phyloP scores from a whole-genome alignment of 2,113 vertebrate species.

The Alces alces region DNA sequence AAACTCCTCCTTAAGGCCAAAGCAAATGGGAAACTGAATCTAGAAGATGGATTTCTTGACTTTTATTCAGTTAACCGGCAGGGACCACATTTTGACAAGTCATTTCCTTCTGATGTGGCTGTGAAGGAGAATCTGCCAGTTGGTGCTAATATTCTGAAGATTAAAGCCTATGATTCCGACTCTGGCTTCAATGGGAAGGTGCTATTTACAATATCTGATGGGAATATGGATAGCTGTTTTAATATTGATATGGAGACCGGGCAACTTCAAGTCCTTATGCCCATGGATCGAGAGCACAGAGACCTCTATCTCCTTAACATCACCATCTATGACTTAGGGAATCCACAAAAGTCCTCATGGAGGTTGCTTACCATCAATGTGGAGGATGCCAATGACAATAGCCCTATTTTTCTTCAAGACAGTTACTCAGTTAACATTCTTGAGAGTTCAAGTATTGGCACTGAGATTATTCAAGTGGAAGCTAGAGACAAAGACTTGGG shows the following conservation, averaged over 20 bases:
- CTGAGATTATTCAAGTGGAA: constrained; percentile 94
- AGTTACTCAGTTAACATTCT: constrained; percentile 89
- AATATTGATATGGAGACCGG: constrained; percentile 91
- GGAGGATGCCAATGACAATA: constrained; percentile 94
- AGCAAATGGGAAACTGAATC: constrained; percentile 88
- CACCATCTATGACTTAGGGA: constrained; percentile 94
- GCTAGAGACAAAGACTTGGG: constrained; percentile 95
- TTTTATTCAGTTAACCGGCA: constrained; percentile 95
- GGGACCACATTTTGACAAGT: constrained; percentile 93
- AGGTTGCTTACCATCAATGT: constrained; percentile 90
- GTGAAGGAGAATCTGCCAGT: constrained; percentile 90
- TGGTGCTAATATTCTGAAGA: constrained; percentile 88
- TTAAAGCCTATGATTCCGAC: constrained; percentile 92
- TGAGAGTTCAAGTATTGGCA: constrained; percentile 93
- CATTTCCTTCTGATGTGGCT: constrained; percentile 90
- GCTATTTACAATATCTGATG: constrained; percentile 90
- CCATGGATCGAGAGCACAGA: constrained; percentile 93
- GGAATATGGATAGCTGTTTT: constrained; percentile 94
- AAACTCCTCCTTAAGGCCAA: constrained; percentile 96
- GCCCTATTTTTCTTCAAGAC: constrained; percentile 91
- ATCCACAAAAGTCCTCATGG: constrained; percentile 92
- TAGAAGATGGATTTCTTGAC: constrained; percentile 95
- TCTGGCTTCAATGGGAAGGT: constrained; percentile 97
- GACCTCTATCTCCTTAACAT: constrained; percentile 94
- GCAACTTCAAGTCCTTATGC: constrained; percentile 89